Evolutionary conservation across 2,113 vertebrate genomes (phyloP), one percentile per base, ranked within the genome.

Genomic region (Lagopus muta): DNA sequence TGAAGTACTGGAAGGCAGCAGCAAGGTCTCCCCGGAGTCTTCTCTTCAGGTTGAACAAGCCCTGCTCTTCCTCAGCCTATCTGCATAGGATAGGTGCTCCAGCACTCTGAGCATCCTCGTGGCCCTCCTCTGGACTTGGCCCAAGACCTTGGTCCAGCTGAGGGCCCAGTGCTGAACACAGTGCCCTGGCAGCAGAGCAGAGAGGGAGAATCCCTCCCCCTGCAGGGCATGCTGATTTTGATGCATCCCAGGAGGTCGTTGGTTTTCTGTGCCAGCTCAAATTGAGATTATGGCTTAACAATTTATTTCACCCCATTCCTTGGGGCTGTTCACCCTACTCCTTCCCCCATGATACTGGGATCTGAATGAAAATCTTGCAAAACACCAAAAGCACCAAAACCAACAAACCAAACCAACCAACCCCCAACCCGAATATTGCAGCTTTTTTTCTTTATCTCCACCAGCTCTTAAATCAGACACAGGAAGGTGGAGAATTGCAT

Each of bases 361-460:
- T 58, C 42, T 64, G n/a, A 79, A 17, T 71, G 45, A 79, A 12
- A 89, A 82, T 55, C 16, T 32, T 67, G 11, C 1, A 1, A 8
- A 13, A 34, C 11, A 13, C n/a, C n/a, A 61, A 61, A 43, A 43
- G 16, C 42, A 43, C 42, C 42, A 43, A 43, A 43, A 60, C 57
- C 32, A 25, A 38, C 34, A 17, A 55, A 30, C 15, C 54, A 55
- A 30, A 55, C 13, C 58, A 60, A 60, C 58, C 21, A 36, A 36
- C n/a, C 21, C n/a, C 13, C n/a, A 61, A 61, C 4, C 13, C 11
- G 36, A 70, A 62, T 21, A 21, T 1, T 3, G 0, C 17, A 8
- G 6, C 17, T 38, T 4, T 45, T 17, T 34, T 58, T 12, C 42
- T 77, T 12, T 60, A 11, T 73, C 24, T 32, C 38, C 21, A 10